Evolutionary conservation across 2,797 vertebrate species (phyloP), one percentile per base, ranked within the genome.

Genomic region (Typhlichthys eigenmanni): DNA sequence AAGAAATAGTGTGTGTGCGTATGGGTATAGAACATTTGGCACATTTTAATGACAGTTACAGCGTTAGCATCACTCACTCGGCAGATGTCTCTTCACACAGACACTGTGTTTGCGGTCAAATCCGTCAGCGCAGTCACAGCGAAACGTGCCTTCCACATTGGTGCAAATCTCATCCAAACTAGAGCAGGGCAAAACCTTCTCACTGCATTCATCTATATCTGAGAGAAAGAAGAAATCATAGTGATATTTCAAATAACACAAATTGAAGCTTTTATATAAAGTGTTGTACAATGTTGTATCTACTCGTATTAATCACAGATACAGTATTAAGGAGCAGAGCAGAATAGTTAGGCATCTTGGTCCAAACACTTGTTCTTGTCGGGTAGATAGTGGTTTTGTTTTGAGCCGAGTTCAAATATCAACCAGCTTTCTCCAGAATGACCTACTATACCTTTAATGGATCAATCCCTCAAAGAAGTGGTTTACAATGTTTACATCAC

Each of bases 181-280:
- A 0, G 85, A 89, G 75, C 97, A 98, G 62, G 94, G 91, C 0
- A 94, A 87, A 0, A 91, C 90, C 0, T 86, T 68, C 34, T 90
- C 93, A 66, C 90, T 84, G 0, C 97, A 98, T 85, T 98, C 96
- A 0, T 99, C 95, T 13, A 95, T 67, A 0, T 96, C 95, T 94
- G 71, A 60, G 64, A 47, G 5, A 51, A 19, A 60, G 5, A 63
- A 50, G 60, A 0, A 63, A 7, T 64, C 9, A 32, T 1, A 64
- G 34, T 3, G n/a, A 13, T 6, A 13, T 3, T 55, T 8, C 5
- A 34, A 14, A 43, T 16, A 14, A 19, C 55, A 47, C 14, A 6
- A 8, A 56, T 9, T 2, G 34, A 38, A 38, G 38, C 9, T 43
- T 43, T 43, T 9, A 43, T 43, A 1, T 9, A 7, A 9, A 43